These are phyloP conservation scores for Microchirus variegatus DNA, from an alignment of 2,797 vertebrate species.

Conservation along the genomic window DNA sequence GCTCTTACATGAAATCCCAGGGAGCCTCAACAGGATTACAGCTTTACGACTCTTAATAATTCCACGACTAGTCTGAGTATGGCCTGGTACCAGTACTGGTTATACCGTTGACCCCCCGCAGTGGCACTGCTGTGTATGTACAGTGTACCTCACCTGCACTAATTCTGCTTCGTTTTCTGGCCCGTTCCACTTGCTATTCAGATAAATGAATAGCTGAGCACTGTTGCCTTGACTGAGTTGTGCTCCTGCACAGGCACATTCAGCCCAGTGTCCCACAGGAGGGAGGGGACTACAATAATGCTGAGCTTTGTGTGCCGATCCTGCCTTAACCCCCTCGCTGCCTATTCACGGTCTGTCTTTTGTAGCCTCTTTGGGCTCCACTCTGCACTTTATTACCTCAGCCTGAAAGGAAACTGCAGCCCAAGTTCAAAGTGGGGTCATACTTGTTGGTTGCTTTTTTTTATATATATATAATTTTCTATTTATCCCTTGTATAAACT, in stretches of 20 bases:
- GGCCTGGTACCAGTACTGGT: constrained; percentile 19
- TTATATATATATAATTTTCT: constrained; percentile 66
- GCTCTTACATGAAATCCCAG: constrained; percentile 62
- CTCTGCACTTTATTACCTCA: constrained; percentile 60
- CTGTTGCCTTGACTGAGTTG: constrained; percentile 64
- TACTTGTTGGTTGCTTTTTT: constrained; percentile 64
- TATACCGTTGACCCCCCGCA: constrained; percentile 17
- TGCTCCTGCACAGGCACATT: constrained; percentile 71
- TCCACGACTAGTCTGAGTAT: constrained; percentile 18
- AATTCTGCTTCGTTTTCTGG: constrained; percentile 37
- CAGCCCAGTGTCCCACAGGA: constrained; percentile 68
- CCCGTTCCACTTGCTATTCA: constrained; percentile 69
- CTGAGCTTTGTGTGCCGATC: constrained; percentile 72
- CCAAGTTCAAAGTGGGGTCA: constrained; percentile 75
- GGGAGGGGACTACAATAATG: constrained; percentile 68
- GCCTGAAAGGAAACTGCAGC: constrained; percentile 60
- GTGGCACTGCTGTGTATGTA: constrained; percentile 7
- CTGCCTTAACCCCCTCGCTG: constrained; percentile 51
- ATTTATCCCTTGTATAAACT: constrained; percentile 61
- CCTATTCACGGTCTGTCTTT: constrained; percentile 42
- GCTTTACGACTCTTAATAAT: constrained; percentile 35
- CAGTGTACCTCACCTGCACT: constrained; percentile 35
- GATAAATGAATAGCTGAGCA: constrained; percentile 72
- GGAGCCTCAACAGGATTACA: constrained; percentile 62
- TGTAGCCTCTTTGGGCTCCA: constrained; percentile 52